These are phyloP conservation scores for Coracias cyanogaster DNA, from an alignment of 2,797 vertebrate genomes.

Conservation along the genomic window DNA sequence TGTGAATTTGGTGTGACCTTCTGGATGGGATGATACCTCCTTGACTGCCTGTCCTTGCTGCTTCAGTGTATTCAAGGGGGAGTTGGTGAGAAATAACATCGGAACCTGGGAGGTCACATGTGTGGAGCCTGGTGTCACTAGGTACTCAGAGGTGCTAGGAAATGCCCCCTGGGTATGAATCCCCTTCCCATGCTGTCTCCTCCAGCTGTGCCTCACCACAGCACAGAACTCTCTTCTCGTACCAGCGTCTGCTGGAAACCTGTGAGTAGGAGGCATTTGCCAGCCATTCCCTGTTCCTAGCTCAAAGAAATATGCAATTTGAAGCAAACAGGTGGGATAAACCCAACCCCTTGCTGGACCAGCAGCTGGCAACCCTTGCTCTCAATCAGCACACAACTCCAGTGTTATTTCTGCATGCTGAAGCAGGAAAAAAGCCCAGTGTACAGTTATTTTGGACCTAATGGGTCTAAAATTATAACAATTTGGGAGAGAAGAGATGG, in stretches of 20 bases:
- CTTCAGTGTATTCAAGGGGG: not conserved
- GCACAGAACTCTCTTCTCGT: not conserved
- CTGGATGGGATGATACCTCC: not conserved
- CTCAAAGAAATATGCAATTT: not conserved
- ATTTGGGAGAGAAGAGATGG: not conserved
- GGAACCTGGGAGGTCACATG: accelerated
- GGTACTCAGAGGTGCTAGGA: not conserved
- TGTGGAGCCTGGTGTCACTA: not conserved
- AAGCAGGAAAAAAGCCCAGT: not conserved
- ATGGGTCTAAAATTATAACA: not conserved
- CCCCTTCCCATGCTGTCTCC: not conserved
- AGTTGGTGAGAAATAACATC: not conserved
- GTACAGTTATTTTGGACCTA: not conserved
- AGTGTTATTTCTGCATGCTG: not conserved
- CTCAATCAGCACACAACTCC: not conserved
- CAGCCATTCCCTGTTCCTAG: not conserved
- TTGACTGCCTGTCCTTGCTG: not conserved
- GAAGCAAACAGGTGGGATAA: constrained; percentile 14
- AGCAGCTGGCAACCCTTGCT: constrained; percentile 11
- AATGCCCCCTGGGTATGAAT: accelerated
- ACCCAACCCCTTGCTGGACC: not conserved
- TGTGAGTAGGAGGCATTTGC: not conserved
- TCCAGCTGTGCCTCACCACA: accelerated
- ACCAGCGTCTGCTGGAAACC: not conserved
- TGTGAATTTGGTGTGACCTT: not conserved